Evolutionary conservation across 2,797 vertebrate genomes (phyloP).

Genomic region (Sebastes elongatus): DNA sequence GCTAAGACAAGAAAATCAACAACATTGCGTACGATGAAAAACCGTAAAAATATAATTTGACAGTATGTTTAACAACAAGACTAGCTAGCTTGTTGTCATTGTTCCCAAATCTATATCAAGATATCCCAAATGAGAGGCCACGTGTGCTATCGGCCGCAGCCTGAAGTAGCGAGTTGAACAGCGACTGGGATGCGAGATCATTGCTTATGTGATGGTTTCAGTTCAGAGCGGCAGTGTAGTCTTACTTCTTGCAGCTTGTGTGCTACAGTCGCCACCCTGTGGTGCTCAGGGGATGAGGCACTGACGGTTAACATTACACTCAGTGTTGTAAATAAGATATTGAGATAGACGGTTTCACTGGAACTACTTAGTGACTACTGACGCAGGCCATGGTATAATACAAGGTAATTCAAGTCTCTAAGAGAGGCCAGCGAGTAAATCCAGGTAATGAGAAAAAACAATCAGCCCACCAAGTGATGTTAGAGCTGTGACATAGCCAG

Average conservation of each 20-base stretch:
- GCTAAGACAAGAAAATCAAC: too few relatives aligned
- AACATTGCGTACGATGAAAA: too few relatives aligned
- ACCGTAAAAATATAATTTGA: too few relatives aligned
- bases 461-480: neutral
- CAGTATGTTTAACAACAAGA: too few relatives aligned
- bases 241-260: neutral
- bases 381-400: neutral
- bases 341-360: neutral
- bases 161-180: neutral
- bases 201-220: rapidly evolving
- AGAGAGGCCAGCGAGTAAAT: neutral
- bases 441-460: neutral
- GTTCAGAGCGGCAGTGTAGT: neutral
- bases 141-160: neutral
- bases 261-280: neutral
- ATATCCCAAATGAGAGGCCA: neutral
- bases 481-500: neutral
- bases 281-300: neutral
- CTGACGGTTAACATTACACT: neutral
- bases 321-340: neutral
- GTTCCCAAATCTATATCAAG: neutral
- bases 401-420: neutral
- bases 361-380: neutral
- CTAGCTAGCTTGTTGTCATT: neutral
- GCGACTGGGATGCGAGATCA: neutral